A percentile compares a stretch with the other conserved stretches of the same genome.
These are phyloP conservation scores for Drosophila tristis DNA, from an alignment of 1,140 invertebrate species.

Conservation along the genomic window DNA sequence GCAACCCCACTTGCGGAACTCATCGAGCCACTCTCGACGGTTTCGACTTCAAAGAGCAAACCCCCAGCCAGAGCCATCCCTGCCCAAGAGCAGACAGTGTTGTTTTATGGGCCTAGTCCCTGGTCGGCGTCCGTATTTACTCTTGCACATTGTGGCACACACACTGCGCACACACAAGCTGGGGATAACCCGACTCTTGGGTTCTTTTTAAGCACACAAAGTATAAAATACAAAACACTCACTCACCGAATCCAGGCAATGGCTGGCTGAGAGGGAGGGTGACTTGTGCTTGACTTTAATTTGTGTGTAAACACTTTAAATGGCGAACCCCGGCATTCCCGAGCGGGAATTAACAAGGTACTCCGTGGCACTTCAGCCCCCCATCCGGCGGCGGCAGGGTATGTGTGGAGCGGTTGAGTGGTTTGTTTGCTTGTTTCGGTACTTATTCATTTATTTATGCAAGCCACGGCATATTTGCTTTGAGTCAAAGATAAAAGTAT, in stretches of 20 bases:
- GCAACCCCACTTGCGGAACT: constrained; percentile 23
- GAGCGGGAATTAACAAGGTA: constrained; percentile 47
- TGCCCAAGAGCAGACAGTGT: neutral
- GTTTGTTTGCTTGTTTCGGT: constrained; percentile 68
- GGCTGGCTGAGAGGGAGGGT: neutral
- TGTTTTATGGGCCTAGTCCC: constrained; percentile 37
- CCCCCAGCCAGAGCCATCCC: neutral
- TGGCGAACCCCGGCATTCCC: constrained; percentile 17
- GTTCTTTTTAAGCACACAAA: constrained; percentile 25
- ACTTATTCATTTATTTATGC: constrained; percentile 74
- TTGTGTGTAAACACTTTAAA: constrained; percentile 81
- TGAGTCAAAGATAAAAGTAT: constrained; percentile 46
- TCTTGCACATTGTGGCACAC: constrained; percentile 51
- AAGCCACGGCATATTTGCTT: constrained; percentile 66
- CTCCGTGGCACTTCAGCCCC: constrained; percentile 44
- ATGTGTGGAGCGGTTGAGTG: constrained; percentile 39
- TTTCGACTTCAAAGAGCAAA: constrained; percentile 41
- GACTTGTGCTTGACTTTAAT: constrained; percentile 74
- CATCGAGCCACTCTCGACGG: constrained; percentile 34
- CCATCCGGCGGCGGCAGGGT: neutral
- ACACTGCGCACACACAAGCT: constrained; percentile 43
- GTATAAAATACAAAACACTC: constrained; percentile 40
- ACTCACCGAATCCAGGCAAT: constrained; percentile 8
- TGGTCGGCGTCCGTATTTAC: constrained; percentile 60
- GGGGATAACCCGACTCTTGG: constrained; percentile 2